Evolutionary conservation across 2,113 vertebrate genomes (phyloP).

Genomic region (Crotalus viridis): DNA sequence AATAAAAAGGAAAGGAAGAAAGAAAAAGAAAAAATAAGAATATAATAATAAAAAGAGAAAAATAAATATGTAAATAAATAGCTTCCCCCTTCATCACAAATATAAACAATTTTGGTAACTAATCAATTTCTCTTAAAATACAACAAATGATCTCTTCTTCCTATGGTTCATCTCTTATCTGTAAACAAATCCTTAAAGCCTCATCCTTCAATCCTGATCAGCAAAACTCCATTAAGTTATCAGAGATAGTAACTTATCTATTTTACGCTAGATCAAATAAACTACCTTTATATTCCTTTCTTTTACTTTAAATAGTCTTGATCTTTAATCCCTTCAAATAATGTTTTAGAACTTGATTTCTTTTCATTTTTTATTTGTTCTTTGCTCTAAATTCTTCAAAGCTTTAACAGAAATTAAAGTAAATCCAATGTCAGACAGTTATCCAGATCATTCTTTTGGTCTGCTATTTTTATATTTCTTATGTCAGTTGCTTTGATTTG

Average conservation of each 20-base stretch:
- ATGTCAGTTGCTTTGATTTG: background rate
- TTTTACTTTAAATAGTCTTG: background rate
- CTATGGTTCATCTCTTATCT: background rate
- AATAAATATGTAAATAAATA: background rate
- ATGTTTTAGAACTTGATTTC: background rate
- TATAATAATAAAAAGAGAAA: background rate
- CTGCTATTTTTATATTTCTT: background rate
- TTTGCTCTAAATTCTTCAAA: background rate
- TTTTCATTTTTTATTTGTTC: background rate
- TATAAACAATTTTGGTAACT: background rate
- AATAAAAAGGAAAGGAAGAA: background rate
- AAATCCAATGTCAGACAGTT: background rate
- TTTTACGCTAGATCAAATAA: background rate
- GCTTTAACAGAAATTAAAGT: background rate
- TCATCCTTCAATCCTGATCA: background rate
- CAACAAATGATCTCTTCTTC: background rate
- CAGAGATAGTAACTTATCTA: background rate
- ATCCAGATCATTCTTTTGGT: background rate
- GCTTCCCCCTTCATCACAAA: background rate
- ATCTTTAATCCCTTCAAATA: background rate
- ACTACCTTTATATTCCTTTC: background rate
- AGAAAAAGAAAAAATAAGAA: background rate
- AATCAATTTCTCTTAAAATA: background rate
- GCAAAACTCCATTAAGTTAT: background rate
- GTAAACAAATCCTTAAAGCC: background rate